Conservation (phyloP, 1,140 invertebrate species). For the Zelostemma sp. region DNA sequence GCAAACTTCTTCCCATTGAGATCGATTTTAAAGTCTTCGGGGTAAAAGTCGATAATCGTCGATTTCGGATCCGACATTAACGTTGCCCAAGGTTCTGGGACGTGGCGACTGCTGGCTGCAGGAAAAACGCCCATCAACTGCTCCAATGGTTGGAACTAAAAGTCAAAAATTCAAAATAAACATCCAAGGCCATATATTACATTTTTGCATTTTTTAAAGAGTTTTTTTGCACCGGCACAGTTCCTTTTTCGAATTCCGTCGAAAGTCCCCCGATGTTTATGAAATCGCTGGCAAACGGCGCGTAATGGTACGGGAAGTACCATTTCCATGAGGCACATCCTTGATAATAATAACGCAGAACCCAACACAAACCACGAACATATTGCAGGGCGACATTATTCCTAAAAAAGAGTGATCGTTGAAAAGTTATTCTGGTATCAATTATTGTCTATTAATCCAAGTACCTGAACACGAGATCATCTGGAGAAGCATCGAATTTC, state of each 20-base stretch:
- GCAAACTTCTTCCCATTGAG: slow-evolving; percentile 99
- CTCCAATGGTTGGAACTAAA: slow-evolving; percentile 94
- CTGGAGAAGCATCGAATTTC: slow-evolving; percentile 91
- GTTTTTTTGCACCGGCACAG: slow-evolving; percentile 78
- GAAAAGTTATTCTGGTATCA: no score
- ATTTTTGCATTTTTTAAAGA: slow-evolving; percentile 1
- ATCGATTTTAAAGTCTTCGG: slow-evolving; percentile 98
- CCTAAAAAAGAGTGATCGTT: slow-evolving; percentile 62
- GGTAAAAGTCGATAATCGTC: slow-evolving; percentile 99
- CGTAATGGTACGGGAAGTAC: slow-evolving; percentile 99
- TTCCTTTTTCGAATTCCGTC: slow-evolving; percentile 90
- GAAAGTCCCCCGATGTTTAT: slow-evolving; percentile 88
- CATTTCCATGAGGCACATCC: slow-evolving; percentile 99
- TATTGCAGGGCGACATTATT: slow-evolving; percentile 94
- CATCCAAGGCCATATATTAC: not conserved
- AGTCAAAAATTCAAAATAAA: slow-evolving; percentile 43
- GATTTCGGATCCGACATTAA: slow-evolving; percentile 96
- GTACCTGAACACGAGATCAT: slow-evolving; percentile 87
- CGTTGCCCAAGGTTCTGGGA: slow-evolving; percentile 93
- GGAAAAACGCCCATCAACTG: slow-evolving; percentile 99
- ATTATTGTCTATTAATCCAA: slow-evolving; percentile 5
- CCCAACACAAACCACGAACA: slow-evolving; percentile 97
- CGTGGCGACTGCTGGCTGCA: slow-evolving; percentile 93
- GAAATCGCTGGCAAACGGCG: slow-evolving; percentile 99
- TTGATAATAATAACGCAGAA: slow-evolving; percentile 98